Percentiles rank a stretch among this genome's conserved stretches.
Evolutionary conservation across 2,113 vertebrate genomes (phyloP).

Genomic region (Crotalus viridis): DNA sequence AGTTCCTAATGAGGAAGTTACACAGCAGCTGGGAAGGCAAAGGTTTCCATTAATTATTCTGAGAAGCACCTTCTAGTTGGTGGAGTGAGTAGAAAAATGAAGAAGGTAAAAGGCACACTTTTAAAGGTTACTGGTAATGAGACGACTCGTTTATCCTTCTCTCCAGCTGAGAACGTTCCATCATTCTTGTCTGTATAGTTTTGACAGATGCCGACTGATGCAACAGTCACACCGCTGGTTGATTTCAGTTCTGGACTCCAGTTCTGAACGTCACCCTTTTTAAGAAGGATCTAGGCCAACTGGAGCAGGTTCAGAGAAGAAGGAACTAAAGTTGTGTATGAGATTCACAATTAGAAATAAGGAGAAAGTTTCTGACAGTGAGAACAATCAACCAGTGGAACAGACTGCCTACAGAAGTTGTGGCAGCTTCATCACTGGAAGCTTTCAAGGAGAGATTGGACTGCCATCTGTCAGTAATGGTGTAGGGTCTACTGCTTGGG

Average conservation of each 20-base stretch:
- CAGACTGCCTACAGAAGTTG: too few species aligned
- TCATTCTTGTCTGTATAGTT: neutral
- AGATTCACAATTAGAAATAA: neutral
- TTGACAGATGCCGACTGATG: neutral
- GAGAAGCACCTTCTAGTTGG: neutral
- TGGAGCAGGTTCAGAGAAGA: neutral
- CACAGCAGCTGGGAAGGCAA: constrained; percentile 5
- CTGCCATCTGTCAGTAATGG: too few species aligned
- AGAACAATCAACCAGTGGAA: too few species aligned
- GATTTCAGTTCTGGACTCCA: neutral
- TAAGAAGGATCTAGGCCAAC: neutral
- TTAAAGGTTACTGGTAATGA: constrained; percentile 5
- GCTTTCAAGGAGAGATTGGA: too few species aligned
- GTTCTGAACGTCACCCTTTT: neutral
- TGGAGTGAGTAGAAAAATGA: neutral
- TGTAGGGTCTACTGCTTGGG: too few species aligned
- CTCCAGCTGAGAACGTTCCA: neutral
- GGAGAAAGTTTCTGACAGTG: too few species aligned
- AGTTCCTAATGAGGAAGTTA: neutral
- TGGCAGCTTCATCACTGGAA: too few species aligned
- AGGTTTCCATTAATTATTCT: constrained; percentile 8
- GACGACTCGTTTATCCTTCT: neutral
- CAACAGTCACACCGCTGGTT: neutral
- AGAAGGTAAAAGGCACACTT: neutral
- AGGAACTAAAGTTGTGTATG: neutral